These are phyloP conservation scores for Protaetia brevitarsis DNA, from an alignment of 1,140 invertebrate genomes.

Conservation along the genomic window DNA sequence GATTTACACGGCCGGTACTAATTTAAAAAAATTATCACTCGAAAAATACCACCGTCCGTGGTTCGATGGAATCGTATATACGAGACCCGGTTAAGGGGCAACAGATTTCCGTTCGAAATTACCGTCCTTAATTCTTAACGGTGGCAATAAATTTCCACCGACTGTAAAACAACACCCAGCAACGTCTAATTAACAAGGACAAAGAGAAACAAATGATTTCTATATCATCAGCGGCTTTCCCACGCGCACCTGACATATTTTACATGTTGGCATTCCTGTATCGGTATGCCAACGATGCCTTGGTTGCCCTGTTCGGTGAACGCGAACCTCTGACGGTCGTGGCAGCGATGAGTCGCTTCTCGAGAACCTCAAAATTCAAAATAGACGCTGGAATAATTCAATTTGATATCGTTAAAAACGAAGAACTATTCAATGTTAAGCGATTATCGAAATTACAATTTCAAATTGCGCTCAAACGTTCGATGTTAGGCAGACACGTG, in stretches of 20 bases:
- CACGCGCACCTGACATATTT: conserved; percentile 34
- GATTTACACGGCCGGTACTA: conserved; percentile 8
- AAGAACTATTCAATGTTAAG: conserved; percentile 8
- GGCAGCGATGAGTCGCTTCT: background rate
- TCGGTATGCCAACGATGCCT: conserved; percentile 25
- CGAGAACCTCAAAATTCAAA: conserved; percentile 8
- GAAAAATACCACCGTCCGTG: background rate
- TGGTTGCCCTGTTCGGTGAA: background rate
- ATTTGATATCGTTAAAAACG: conserved; percentile 9
- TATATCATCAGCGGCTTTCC: conserved; percentile 34
- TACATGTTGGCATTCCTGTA: conserved; percentile 35
- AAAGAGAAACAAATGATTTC: conserved; percentile 36
- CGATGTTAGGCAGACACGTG: no score
- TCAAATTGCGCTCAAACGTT: background rate
- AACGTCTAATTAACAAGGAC: conserved; percentile 30
- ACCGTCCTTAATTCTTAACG: conserved; percentile 16
- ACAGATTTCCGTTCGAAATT: conserved; percentile 9
- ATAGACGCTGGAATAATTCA: background rate
- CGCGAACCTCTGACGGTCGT: background rate
- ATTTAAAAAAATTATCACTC: conserved; percentile 14
- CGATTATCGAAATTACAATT: conserved; percentile 17
- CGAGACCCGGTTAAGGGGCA: background rate
- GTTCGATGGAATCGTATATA: conserved; percentile 5
- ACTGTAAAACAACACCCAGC: conserved; percentile 7
- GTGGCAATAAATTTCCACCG: conserved; percentile 8